Percentiles rank a stretch among this genome's conserved stretches.
Evolutionary conservation across 1,140 invertebrate species (phyloP).

Genomic region (Cryptotermes secundus): DNA sequence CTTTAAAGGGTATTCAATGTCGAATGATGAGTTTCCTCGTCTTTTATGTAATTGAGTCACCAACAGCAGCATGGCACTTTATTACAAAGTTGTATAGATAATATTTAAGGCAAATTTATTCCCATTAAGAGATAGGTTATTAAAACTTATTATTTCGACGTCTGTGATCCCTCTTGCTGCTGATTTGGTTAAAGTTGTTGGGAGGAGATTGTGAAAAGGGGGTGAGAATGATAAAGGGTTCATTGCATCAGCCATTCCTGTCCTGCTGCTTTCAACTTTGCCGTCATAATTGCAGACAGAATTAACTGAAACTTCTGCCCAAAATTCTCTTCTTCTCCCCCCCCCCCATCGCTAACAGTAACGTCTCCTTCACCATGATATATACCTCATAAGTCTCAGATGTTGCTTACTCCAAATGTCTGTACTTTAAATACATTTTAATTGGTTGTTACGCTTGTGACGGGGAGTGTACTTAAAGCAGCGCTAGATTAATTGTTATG

Average conservation of each 20-base stretch:
- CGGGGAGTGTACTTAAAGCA: neutral
- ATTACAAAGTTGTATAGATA: neutral
- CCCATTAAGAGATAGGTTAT: neutral
- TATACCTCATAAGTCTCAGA: neutral
- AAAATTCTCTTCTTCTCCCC: neutral
- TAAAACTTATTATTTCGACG: neutral
- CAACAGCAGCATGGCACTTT: neutral
- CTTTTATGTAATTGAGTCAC: neutral
- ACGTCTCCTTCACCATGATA: neutral
- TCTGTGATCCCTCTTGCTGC: neutral
- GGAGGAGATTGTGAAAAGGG: neutral
- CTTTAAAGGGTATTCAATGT: neutral
- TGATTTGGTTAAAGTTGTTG: neutral
- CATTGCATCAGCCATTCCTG: neutral
- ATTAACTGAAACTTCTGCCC: neutral
- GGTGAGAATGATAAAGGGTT: neutral
- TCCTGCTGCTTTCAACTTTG: neutral
- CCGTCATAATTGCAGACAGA: neutral
- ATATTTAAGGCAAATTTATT: slow-evolving; percentile 15
- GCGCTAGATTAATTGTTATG: neutral
- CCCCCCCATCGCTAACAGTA: neutral
- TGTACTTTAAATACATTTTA: neutral
- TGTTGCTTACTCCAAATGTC: slow-evolving; percentile 6
- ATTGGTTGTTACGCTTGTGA: neutral
- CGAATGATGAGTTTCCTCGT: neutral